A percentile compares a stretch with the other conserved stretches of the same genome.
Conservation (phyloP, 1,140 invertebrate species). For the Musca domestica region DNA sequence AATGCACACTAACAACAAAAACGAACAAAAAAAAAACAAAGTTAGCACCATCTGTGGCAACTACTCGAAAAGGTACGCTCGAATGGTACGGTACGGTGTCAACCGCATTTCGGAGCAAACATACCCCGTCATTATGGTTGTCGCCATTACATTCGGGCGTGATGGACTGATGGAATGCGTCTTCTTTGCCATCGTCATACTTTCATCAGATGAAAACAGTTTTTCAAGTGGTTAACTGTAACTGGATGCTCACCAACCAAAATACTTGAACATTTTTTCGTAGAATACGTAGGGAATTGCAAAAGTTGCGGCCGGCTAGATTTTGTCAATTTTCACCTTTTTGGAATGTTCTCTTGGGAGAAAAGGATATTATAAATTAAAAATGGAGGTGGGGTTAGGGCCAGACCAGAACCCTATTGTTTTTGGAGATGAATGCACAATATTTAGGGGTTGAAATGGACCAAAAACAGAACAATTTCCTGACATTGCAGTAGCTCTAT, state of each 20-base stretch:
- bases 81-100: not conserved
- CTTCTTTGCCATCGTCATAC: not conserved
- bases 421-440: no score
- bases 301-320: not conserved
- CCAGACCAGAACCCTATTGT: no score
- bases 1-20: not conserved
- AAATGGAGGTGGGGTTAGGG: no score
- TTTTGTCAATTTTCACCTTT: no score
- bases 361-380: no score
- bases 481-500: no score
- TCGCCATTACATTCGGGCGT: not conserved
- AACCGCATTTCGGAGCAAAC: not conserved
- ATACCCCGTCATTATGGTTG: not conserved
- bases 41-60: no score
- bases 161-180: not conserved
- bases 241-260: constrained; percentile 10
- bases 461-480: no score
- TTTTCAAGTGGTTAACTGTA: constrained; percentile 19
- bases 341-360: no score
- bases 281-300: not conserved
- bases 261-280: constrained; percentile 1
- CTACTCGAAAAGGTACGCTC: not conserved
- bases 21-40: not conserved
- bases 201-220: constrained; percentile 4
- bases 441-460: no score